Base-by-base conservation (phyloP, 1,140 invertebrate species). In the Vollenhovia emeryi region DNA sequence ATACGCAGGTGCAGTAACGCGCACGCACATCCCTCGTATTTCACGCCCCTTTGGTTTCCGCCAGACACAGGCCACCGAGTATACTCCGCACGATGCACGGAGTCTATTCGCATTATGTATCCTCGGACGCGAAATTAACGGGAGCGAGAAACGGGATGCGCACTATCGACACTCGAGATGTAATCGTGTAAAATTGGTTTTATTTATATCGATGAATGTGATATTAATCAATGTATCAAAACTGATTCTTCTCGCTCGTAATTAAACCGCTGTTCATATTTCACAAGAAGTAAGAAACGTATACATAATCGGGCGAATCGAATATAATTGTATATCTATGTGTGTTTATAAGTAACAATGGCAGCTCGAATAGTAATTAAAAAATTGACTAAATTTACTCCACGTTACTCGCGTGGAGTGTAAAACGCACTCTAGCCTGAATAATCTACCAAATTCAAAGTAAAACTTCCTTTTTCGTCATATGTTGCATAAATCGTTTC, bases 71-170 rank as follows among this genome's bases (percentile, higher is more conserved):
- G 24, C 50, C 40, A 33, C 30, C 50, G 24, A 73, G 36, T 68
- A 30, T 73, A 82, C 78, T 73, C 50, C 36, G 18, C 52, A 71
- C 64, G 36, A 80, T 48, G 36, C 50, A 80, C 50, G 40, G 36
- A 57, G 78, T 82, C 78, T 82, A 45, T 73, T 82, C 66, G 50
- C 52, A 73, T 82, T 82, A 82, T 71, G 50, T 69, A 82, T 71
- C 64, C 64, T 69, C 62, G 64, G 48, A 43, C 13, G 24, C 66
- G 40, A 57, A 82, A 82, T 82, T 82, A 82, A 82, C 50, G 24
- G 33, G 7, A 59, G 36, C 66, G 36, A 27, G 66, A 73, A 71
- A 82, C 11, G 8, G 18, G 36, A 59, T 57, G 18, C 18, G 3
- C 27, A 33, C 11, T 30, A 33, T n/a, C 24, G 43, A 15, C 18